Conservation (phyloP, 2,888 invertebrate genomes). For the Mimumesa dahlbomi region DNA sequence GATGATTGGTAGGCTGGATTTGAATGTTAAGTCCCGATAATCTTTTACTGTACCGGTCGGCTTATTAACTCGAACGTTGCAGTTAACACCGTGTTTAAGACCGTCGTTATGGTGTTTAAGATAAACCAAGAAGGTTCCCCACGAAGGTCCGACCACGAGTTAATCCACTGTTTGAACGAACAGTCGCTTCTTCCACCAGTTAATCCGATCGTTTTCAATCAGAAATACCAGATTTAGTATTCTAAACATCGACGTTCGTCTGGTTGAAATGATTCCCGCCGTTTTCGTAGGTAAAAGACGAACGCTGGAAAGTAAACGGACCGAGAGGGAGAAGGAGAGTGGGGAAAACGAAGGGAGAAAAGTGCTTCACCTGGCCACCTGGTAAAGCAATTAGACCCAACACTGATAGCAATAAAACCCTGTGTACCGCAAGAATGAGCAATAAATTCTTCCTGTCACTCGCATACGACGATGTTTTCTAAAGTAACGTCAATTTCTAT, state of each 20-base stretch:
- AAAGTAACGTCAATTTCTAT: too few species aligned
- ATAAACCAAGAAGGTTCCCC: neutral
- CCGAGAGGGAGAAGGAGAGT: neutral
- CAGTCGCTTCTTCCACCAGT: neutral
- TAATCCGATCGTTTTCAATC: constrained; percentile 23
- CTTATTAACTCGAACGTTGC: constrained; percentile 29
- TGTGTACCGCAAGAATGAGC: constrained; percentile 34
- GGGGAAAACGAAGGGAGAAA: neutral
- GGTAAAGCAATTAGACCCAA: constrained; percentile 36
- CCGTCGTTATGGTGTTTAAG: neutral
- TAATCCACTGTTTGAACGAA: constrained; percentile 33
- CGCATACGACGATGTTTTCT: neutral
- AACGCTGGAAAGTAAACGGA: neutral
- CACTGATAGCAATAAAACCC: constrained; percentile 29
- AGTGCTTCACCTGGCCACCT: constrained; percentile 18
- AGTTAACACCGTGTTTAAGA: neutral
- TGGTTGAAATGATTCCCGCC: constrained; percentile 3
- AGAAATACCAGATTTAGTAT: neutral
- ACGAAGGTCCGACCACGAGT: constrained; percentile 3
- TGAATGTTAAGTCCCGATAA: constrained; percentile 12
- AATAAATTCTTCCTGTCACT: constrained; percentile 29
- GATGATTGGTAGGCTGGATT: constrained; percentile 1
- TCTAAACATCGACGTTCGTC: neutral
- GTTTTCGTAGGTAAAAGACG: neutral
- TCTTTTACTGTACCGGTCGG: neutral